Evolutionary conservation across 2,797 vertebrate species (phyloP).

Genomic region (Amphiprion clarkii): DNA sequence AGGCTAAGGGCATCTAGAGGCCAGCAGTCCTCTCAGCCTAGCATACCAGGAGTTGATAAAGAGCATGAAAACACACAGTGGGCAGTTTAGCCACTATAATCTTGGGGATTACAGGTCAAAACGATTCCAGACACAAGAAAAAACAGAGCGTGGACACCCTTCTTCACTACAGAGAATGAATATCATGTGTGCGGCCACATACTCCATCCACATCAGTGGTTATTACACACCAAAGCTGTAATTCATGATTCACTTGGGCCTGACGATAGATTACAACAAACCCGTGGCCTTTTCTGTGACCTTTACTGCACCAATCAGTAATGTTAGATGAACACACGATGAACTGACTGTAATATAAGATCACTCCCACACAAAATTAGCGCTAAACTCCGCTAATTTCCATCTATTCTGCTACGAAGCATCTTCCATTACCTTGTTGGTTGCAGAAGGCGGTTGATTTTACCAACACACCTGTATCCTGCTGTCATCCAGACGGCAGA

Average conservation of each 20-base stretch:
- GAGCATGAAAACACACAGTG: constrained; percentile 77
- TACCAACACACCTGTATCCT: too few relatives aligned
- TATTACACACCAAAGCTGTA: constrained; percentile 16
- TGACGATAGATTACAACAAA: constrained; percentile 1
- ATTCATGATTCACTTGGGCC: constrained; percentile 24
- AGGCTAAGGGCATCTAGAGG: constrained; percentile 78
- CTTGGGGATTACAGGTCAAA: constrained; percentile 81
- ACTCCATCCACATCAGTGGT: constrained; percentile 20
- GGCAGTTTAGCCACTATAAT: constrained; percentile 81
- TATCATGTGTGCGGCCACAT: constrained; percentile 38
- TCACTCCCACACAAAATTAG: too few relatives aligned
- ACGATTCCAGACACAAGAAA: constrained; percentile 66
- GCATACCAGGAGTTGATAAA: constrained; percentile 75
- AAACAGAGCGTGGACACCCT: constrained; percentile 40
- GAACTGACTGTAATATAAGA: too few relatives aligned
- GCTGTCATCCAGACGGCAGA: too few relatives aligned
- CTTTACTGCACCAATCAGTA: neutral
- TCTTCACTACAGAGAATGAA: constrained; percentile 42
- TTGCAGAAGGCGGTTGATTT: too few relatives aligned
- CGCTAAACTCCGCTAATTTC: too few relatives aligned
- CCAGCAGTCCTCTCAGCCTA: constrained; percentile 72
- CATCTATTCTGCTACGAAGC: too few relatives aligned
- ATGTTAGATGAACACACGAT: constrained; percentile 7
- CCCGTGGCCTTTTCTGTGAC: neutral
- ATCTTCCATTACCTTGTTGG: too few relatives aligned